Percentiles rank a stretch among this genome's conserved stretches.
Conservation (phyloP, 2,888 invertebrate species). For the Andrena bucephala region DNA sequence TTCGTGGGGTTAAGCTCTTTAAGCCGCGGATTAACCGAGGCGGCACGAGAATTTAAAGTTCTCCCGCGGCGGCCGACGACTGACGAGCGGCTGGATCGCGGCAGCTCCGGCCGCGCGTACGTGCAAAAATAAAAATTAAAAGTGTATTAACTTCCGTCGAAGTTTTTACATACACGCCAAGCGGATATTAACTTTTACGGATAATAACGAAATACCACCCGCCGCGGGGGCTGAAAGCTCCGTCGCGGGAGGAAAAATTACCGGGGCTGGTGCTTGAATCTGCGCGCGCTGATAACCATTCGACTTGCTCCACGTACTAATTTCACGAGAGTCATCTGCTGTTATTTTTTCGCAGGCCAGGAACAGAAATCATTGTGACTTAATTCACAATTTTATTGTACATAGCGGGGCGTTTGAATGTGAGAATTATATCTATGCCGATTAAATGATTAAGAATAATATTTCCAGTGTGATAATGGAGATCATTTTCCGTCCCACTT, state of each 20-base stretch:
- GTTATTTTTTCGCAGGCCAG: neutral
- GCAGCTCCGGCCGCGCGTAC: constrained; percentile 32
- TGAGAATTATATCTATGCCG: too few species aligned
- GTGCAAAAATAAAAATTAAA: constrained; percentile 62
- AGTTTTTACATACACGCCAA: constrained; percentile 52
- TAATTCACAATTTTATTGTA: too few species aligned
- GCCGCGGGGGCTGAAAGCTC: constrained; percentile 32
- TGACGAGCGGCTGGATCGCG: constrained; percentile 42
- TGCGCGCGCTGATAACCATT: constrained; percentile 1
- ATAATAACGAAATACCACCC: constrained; percentile 54
- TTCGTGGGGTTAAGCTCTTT: constrained; percentile 83
- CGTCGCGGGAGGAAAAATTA: constrained; percentile 24
- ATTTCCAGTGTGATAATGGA: too few species aligned
- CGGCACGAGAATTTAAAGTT: constrained; percentile 81
- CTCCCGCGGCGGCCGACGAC: constrained; percentile 49
- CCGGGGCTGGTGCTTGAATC: constrained; percentile 1
- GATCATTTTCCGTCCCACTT: too few species aligned
- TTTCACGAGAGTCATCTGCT: constrained; percentile 9
- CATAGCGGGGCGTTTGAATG: too few species aligned
- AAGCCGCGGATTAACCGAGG: constrained; percentile 83
- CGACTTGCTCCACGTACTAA: constrained; percentile 18
- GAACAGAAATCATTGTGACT: too few species aligned
- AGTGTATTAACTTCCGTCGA: constrained; percentile 47
- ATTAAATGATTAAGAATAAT: too few species aligned
- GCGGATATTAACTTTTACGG: constrained; percentile 50